Percentiles rank a stretch among this genome's conserved stretches.
Conservation (phyloP, 2,797 vertebrate species). For the Anisognathus igniventris region DNA sequence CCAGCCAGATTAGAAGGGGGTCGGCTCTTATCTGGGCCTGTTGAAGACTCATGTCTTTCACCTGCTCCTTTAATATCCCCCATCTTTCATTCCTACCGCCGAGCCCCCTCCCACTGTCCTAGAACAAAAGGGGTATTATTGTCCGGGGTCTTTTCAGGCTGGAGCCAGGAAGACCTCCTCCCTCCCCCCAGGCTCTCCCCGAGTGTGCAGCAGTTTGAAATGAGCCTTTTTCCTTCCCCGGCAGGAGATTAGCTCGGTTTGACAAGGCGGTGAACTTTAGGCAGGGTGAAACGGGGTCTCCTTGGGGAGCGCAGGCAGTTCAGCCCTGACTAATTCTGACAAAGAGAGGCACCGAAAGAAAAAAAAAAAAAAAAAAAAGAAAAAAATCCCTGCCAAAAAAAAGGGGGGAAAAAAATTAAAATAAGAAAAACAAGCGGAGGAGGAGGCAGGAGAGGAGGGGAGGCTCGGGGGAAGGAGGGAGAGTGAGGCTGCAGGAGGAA, state of each 20-base stretch:
- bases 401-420: neutral
- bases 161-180: constrained; percentile 75
- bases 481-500: neutral
- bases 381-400: neutral
- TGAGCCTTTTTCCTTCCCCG: constrained; percentile 74
- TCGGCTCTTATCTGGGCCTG: constrained; percentile 77
- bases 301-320: constrained; percentile 68
- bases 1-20: constrained; percentile 80
- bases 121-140: constrained; percentile 84
- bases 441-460: constrained; percentile 9
- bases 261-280: constrained; percentile 80
- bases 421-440: constrained; percentile 42
- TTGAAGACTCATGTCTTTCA: constrained; percentile 81
- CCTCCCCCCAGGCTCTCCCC: constrained; percentile 53
- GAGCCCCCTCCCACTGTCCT: constrained; percentile 77
- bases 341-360: constrained; percentile 28
- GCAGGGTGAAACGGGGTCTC: constrained; percentile 73
- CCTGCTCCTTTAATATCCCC: constrained; percentile 82
- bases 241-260: constrained; percentile 78
- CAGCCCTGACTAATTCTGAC: constrained; percentile 66
- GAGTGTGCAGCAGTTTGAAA: constrained; percentile 71
- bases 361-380: neutral
- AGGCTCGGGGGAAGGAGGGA: neutral
- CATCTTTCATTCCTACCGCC: constrained; percentile 75
- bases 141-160: constrained; percentile 79